Percentiles rank a stretch among this genome's conserved stretches.
Evolutionary conservation across 2,113 vertebrate genomes (phyloP).

Genomic region (Sprattus sprattus): DNA sequence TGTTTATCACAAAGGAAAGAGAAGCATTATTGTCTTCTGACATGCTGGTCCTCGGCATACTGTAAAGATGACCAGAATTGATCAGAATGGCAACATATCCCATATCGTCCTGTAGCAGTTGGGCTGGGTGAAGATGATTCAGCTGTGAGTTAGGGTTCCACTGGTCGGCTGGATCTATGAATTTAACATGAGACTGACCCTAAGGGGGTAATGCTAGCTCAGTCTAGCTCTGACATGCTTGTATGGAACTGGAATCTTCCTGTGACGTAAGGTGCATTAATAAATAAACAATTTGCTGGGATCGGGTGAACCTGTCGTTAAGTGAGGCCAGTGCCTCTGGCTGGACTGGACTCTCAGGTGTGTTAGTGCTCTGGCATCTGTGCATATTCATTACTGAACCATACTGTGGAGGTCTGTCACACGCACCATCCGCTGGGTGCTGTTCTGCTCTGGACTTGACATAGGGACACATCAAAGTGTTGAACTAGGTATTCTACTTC

Average conservation of each 20-base stretch:
- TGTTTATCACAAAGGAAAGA: background rate
- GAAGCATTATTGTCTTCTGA: no score
- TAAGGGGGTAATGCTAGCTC: slow-evolving; percentile 9
- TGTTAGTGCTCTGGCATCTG: background rate
- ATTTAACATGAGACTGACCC: slow-evolving; percentile 59
- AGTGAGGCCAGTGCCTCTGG: slow-evolving; percentile 26
- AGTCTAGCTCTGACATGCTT: slow-evolving; percentile 25
- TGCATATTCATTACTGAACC: background rate
- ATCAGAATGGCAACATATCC: background rate
- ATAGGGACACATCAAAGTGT: background rate
- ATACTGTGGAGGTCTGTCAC: background rate
- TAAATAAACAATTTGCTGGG: slow-evolving; percentile 63
- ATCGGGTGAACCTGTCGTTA: slow-evolving; percentile 53
- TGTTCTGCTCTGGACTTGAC: background rate
- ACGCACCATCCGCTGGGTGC: background rate
- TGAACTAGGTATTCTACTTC: background rate
- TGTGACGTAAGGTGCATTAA: slow-evolving; percentile 62
- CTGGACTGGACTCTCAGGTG: background rate
- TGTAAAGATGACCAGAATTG: background rate
- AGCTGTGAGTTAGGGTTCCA: background rate
- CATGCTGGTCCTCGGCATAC: background rate
- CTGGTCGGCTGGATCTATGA: slow-evolving; percentile 56
- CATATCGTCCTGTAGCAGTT: background rate
- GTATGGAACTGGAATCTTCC: slow-evolving; percentile 61
- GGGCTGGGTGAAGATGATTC: background rate